These are phyloP conservation scores for Bradysia coprophila DNA, from an alignment of 1,140 invertebrate genomes.

Conservation along the genomic window DNA sequence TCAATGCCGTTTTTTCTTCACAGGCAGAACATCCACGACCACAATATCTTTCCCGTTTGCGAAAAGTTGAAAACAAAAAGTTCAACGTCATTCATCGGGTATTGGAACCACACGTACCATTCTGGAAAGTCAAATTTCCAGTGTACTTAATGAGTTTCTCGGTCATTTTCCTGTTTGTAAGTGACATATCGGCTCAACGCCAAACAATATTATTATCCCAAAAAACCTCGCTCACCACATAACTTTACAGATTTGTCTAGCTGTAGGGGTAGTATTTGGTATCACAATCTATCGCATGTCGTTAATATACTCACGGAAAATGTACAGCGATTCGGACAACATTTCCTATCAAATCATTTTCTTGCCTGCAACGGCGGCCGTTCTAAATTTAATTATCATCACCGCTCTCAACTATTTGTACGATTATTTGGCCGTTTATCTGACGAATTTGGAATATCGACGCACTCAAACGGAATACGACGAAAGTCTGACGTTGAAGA, in stretches of 20 bases:
- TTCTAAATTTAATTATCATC: conserved; percentile 48
- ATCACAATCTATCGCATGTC: conserved; percentile 58
- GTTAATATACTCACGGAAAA: conserved; percentile 37
- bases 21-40: conserved; percentile 42
- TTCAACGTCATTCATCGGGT: conserved; percentile 33
- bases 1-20: too few relatives aligned
- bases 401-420: conserved; percentile 30
- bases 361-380: conserved; percentile 40
- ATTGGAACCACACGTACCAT: conserved; percentile 42
- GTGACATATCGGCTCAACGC: conserved; percentile 9
- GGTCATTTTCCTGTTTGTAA: conserved; percentile 39
- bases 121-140: conserved; percentile 46
- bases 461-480: conserved; percentile 73
- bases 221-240: too few relatives aligned
- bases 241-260: conserved; percentile 44
- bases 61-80: conserved; percentile 29
- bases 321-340: conserved; percentile 27
- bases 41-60: conserved; percentile 36
- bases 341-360: conserved; percentile 43
- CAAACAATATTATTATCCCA: not conserved
- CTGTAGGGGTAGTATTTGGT: conserved; percentile 53
- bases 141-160: conserved; percentile 40
- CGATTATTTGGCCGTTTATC: conserved; percentile 26
- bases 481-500: conserved; percentile 66
- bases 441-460: conserved; percentile 64